A percentile compares a stretch with the other conserved stretches of the same genome.
Evolutionary conservation across 92 coral and sea anemone species (phyloP).

Genomic region (Phenganax marumi): DNA sequence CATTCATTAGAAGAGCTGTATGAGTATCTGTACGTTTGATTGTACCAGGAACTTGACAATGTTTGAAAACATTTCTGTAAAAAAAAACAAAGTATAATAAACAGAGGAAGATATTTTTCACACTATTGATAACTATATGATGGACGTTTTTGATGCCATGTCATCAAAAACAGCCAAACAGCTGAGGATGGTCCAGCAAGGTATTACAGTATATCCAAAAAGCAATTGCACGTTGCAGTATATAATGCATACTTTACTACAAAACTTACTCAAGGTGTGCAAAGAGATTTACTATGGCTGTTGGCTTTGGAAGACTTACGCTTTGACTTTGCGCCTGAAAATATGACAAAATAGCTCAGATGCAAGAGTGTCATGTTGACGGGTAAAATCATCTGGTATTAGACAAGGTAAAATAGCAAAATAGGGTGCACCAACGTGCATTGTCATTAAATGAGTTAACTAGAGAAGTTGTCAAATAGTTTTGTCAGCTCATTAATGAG

Average conservation of each 20-base stretch:
- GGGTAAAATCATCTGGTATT: too few species aligned
- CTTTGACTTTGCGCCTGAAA: constrained; percentile 75
- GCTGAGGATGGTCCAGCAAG: neutral
- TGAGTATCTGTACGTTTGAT: constrained; percentile 67
- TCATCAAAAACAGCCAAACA: too few species aligned
- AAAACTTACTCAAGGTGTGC: constrained; percentile 84
- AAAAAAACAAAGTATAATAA: constrained; percentile 22
- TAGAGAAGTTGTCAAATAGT: too few species aligned
- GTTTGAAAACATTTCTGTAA: constrained; percentile 62
- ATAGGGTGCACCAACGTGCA: too few species aligned
- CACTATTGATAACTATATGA: neutral
- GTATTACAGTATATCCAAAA: neutral
- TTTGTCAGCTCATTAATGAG: too few species aligned
- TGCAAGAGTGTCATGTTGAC: too few species aligned
- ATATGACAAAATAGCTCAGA: neutral
- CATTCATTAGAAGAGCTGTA: constrained; percentile 91
- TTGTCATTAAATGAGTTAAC: too few species aligned
- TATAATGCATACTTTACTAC: neutral
- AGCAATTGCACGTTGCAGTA: neutral
- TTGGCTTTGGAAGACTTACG: constrained; percentile 67
- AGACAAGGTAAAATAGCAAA: too few species aligned
- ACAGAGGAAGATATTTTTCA: neutral
- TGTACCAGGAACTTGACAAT: constrained; percentile 63
- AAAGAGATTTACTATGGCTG: constrained; percentile 64
- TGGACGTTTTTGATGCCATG: neutral